These are phyloP conservation scores for Apis dorsata DNA, from an alignment of 1,140 invertebrate species.

Conservation along the genomic window DNA sequence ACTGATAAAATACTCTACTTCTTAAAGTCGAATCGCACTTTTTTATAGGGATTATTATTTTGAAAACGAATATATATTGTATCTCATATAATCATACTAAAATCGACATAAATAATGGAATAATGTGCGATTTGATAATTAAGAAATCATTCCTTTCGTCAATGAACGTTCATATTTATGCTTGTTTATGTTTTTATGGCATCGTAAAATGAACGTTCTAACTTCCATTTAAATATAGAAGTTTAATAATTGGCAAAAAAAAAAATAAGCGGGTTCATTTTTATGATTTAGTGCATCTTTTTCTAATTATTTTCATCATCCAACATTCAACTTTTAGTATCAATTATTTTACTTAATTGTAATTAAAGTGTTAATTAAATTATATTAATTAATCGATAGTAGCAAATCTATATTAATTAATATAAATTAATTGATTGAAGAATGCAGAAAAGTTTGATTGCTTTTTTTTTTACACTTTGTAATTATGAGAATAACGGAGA, in stretches of 20 bases:
- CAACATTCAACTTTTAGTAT: background rate
- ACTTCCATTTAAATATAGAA: background rate
- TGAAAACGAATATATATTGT: background rate
- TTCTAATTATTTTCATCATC: constrained; percentile 8
- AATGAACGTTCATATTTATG: constrained; percentile 1
- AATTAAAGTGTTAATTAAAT: background rate
- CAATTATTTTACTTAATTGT: constrained; percentile 9
- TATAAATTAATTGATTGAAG: background rate
- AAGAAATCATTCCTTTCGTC: constrained; percentile 32
- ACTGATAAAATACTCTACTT: background rate
- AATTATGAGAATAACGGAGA: constrained; percentile 27
- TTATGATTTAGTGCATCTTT: constrained; percentile 38
- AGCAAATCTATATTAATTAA: background rate
- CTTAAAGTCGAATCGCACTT: background rate
- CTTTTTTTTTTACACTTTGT: background rate
- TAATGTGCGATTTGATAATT: constrained; percentile 30
- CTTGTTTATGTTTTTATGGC: background rate
- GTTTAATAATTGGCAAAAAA: background rate
- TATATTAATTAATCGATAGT: background rate
- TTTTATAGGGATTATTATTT: constrained; percentile 26
- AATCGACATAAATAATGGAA: constrained; percentile 19
- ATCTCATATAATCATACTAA: background rate
- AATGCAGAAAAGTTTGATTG: constrained; percentile 1
- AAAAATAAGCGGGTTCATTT: constrained; percentile 30
- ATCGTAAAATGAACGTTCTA: background rate